Percentiles rank a stretch among this genome's conserved stretches.
Conservation (phyloP, 2,888 invertebrate species). For the Onchidella celtica region DNA sequence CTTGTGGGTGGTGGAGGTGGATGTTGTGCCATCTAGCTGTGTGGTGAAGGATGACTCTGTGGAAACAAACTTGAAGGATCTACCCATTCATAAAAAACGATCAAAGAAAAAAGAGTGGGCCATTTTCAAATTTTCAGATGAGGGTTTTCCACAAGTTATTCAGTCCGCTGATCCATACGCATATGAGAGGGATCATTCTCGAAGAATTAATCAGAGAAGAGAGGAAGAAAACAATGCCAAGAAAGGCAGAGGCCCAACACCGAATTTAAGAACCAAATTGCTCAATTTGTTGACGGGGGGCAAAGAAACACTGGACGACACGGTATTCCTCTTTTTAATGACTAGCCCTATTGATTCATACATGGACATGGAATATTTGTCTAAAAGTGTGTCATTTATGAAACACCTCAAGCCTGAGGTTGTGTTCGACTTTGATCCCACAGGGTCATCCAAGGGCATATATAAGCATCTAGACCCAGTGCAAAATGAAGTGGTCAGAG, state of each 20-base stretch:
- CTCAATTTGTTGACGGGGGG: conserved; percentile 55
- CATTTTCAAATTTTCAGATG: conserved; percentile 19
- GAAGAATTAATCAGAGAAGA: conserved; percentile 12
- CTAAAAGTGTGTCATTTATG: conserved; percentile 51
- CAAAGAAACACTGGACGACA: conserved; percentile 46
- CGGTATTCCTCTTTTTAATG: conserved; percentile 55
- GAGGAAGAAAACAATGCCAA: conserved; percentile 29
- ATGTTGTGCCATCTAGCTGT: conserved; percentile 52
- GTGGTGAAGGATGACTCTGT: conserved; percentile 51
- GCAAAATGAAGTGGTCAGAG: conserved; percentile 45
- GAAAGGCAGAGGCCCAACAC: background rate
- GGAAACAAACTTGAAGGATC: conserved; percentile 30
- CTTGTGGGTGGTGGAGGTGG: conserved; percentile 55
- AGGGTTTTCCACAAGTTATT: conserved; percentile 18
- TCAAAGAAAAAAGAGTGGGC: background rate
- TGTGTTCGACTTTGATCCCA: conserved; percentile 59
- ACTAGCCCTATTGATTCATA: conserved; percentile 50
- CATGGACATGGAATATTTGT: conserved; percentile 30
- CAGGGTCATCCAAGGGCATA: conserved; percentile 43
- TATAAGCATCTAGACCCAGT: conserved; percentile 49
- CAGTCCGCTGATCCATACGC: background rate
- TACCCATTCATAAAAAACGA: background rate
- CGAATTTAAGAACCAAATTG: conserved; percentile 54
- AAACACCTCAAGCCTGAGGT: conserved; percentile 54
- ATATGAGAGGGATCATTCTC: conserved; percentile 8